Base-by-base conservation (phyloP, 2,888 invertebrate species). In the Taenaris catops region DNA sequence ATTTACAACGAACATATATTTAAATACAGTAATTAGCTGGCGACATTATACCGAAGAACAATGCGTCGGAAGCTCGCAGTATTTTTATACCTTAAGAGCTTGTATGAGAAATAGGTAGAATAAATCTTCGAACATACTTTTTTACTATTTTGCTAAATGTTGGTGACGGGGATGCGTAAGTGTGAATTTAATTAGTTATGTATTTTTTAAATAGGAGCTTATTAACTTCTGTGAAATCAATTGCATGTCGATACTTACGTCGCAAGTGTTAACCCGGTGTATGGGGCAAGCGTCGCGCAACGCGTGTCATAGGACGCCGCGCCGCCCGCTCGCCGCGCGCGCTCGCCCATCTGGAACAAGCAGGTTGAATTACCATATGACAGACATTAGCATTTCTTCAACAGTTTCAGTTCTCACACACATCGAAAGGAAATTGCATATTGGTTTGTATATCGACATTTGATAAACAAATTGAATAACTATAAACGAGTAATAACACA, bases 321-420 rank as follows among this genome's bases (percentile, higher is more conserved):
- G 61, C 66, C 69, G 71, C 66, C 66, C 73, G 63, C 67, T 62
- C 65, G 60, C 65, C 70, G 67, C 67, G 69, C 69, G 61, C 68
- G 65, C 51, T 66, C 78, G 58, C 68, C 84, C 84, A 86, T 86
- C 84, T 84, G 72, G 52, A 83, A 84, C 72, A 73, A 44, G 44
- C 45, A 51, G 56, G 55, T 71, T 55, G 31, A 32, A 61, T 80
- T 78, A 78, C 69, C 53, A 52, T 25, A 24, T 17, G 16, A 24
- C 16, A 29, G 24, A 32, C 9, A 24, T 18, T 14, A 3, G 14
- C n/a, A n/a, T n/a, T n/a, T n/a, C n/a, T n/a, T n/a, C n/a, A n/a
- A n/a, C n/a, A n/a, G n/a, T n/a, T n/a, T n/a, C n/a, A n/a, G n/a
- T n/a, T n/a, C n/a, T n/a, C n/a, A n/a, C n/a, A n/a, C n/a, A n/a